These are phyloP conservation scores for Alcedo quadribrachys DNA, from an alignment of 2,797 vertebrate genomes.

Conservation along the genomic window DNA sequence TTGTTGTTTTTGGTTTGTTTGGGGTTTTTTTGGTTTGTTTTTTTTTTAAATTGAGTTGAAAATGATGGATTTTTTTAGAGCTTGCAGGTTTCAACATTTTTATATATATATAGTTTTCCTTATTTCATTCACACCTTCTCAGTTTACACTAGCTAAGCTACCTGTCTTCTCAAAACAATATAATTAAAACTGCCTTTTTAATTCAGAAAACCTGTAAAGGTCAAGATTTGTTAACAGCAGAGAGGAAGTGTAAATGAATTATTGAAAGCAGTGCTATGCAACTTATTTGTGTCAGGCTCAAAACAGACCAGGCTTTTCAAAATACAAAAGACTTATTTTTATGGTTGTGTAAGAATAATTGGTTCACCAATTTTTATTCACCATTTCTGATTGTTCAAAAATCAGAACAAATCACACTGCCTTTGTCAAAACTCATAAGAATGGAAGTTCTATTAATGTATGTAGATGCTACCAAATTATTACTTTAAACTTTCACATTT, in stretches of 20 bases:
- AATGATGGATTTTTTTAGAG: neutral
- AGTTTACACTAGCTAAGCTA: neutral
- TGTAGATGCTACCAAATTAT: neutral
- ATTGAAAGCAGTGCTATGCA: neutral
- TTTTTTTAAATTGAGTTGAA: neutral
- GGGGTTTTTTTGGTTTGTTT: neutral
- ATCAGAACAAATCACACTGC: neutral
- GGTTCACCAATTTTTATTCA: neutral
- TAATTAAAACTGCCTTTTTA: neutral
- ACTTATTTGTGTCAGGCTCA: neutral
- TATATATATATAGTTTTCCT: neutral
- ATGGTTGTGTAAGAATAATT: too few relatives aligned
- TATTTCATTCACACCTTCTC: neutral
- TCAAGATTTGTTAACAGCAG: neutral
- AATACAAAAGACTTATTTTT: neutral
- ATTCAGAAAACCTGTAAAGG: neutral
- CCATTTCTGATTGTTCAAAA: neutral
- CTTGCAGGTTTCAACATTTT: neutral
- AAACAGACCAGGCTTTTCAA: neutral
- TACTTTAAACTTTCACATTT: neutral
- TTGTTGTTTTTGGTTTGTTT: too few relatives aligned
- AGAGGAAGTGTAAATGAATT: neutral
- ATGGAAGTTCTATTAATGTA: neutral
- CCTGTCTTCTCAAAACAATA: neutral
- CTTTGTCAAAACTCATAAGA: neutral